These are phyloP conservation scores for Cebus imitator DNA, from an alignment of 2,113 vertebrate genomes.

Conservation along the genomic window DNA sequence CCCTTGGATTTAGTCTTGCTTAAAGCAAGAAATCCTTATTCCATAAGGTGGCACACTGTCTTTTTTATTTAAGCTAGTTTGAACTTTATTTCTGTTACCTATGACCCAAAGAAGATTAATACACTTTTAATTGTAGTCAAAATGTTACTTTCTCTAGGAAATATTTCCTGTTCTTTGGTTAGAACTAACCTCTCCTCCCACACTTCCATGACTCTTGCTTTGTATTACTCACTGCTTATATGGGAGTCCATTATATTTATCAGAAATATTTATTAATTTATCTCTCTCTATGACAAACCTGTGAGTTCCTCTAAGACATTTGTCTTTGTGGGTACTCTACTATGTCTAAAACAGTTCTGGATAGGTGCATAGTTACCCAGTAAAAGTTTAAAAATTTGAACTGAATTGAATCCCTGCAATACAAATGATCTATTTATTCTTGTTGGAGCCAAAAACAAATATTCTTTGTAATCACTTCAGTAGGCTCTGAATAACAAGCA, in stretches of 20 bases:
- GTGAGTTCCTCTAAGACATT: neutral
- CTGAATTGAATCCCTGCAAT: neutral
- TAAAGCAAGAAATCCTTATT: neutral
- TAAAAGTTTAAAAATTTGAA: neutral
- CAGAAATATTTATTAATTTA: neutral
- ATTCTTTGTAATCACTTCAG: neutral
- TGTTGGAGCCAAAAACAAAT: neutral
- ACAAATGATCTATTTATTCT: neutral
- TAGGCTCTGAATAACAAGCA: neutral
- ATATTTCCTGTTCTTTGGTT: neutral
- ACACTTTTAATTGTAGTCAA: neutral
- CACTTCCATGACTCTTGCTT: neutral
- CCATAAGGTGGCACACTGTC: neutral
- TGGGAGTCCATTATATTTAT: neutral
- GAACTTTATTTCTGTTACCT: slow-evolving; percentile 13
- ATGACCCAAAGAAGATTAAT: neutral
- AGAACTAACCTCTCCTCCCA: neutral
- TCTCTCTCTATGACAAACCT: neutral
- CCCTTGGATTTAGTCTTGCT: neutral
- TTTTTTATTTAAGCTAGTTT: slow-evolving; percentile 16
- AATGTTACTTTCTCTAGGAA: neutral
- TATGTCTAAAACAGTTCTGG: neutral
- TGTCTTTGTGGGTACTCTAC: neutral
- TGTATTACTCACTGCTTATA: neutral
- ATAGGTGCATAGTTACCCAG: neutral